These are phyloP conservation scores for Drosophila hamatofila DNA, from an alignment of 2,888 invertebrate species.

Conservation along the genomic window DNA sequence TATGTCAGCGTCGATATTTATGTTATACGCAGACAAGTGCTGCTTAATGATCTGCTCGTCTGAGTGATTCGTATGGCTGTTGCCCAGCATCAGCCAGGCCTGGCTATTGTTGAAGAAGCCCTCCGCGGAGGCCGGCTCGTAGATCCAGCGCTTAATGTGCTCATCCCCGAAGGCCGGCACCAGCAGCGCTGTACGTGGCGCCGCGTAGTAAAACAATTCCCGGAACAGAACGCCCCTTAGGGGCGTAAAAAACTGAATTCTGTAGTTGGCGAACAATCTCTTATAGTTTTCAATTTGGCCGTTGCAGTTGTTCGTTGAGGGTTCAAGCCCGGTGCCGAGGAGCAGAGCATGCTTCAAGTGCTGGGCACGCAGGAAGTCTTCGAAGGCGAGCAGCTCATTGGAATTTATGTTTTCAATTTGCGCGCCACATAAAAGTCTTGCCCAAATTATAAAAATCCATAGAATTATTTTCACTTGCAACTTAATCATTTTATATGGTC, in stretches of 20 bases:
- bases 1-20: slow-evolving; percentile 80
- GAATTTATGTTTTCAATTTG: slow-evolving; percentile 79
- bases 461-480: slow-evolving; percentile 74
- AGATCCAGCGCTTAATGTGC: slow-evolving; percentile 39
- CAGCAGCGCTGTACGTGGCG: slow-evolving; percentile 72
- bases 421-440: slow-evolving; percentile 56
- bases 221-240: slow-evolving; percentile 46
- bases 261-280: slow-evolving; percentile 62
- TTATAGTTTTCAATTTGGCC: slow-evolving; percentile 47
- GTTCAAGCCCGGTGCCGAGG: slow-evolving; percentile 27
- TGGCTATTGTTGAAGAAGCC: slow-evolving; percentile 75
- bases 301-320: slow-evolving; percentile 21
- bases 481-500: slow-evolving; percentile 74
- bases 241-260: slow-evolving; percentile 68
- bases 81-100: slow-evolving; percentile 78
- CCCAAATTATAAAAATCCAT: slow-evolving; percentile 71
- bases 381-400: slow-evolving; percentile 74
- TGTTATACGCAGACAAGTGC: slow-evolving; percentile 54
- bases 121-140: slow-evolving; percentile 53
- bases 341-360: slow-evolving; percentile 78
- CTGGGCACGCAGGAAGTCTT: slow-evolving; percentile 75
- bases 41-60: slow-evolving; percentile 47
- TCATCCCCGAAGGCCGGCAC: slow-evolving; percentile 53
- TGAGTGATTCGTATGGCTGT: slow-evolving; percentile 9
- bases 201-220: slow-evolving; percentile 62